Percentiles rank a stretch among this genome's conserved stretches.
phyloP scores from a whole-genome alignment of 2,113 vertebrate genomes.

The Serinus canaria region DNA sequence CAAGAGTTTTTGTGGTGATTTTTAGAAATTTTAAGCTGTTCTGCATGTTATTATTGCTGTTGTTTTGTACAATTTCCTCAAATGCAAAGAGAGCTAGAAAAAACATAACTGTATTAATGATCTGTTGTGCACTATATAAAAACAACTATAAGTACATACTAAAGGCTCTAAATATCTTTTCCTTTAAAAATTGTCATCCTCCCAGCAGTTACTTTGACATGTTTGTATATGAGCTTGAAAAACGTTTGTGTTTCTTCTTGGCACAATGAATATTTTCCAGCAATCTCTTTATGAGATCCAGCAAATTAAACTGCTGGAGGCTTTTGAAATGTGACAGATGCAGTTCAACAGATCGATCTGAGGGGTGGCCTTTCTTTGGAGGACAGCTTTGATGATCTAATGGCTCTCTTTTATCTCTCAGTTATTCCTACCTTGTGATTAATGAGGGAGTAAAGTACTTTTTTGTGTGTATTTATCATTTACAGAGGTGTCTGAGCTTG shows the following conservation, averaged over 20 bases:
- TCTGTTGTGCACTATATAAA: not conserved
- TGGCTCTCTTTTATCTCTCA: not conserved
- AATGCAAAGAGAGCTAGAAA: not conserved
- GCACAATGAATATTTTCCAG: constrained; percentile 5
- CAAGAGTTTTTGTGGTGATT: not conserved
- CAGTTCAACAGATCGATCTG: not conserved
- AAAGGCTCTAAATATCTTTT: not conserved
- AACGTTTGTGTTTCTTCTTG: not conserved
- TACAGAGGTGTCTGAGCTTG: not conserved
- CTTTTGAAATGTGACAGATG: constrained; percentile 21
- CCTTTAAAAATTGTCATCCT: not conserved
- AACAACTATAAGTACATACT: not conserved
- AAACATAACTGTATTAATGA: not conserved
- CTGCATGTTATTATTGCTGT: not conserved
- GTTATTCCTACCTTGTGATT: not conserved
- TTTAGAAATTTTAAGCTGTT: not conserved
- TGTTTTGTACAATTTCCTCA: not conserved
- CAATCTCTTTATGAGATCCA: not conserved
- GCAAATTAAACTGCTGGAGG: not conserved
- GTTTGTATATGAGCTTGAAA: not conserved
- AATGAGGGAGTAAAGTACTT: not conserved
- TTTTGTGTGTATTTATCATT: not conserved
- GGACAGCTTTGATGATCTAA: constrained; percentile 20
- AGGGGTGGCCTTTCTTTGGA: not conserved
- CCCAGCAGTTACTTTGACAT: not conserved